phyloP scores from a whole-genome alignment of 1,140 invertebrate genomes.

The Propsilocerus akamusi region DNA sequence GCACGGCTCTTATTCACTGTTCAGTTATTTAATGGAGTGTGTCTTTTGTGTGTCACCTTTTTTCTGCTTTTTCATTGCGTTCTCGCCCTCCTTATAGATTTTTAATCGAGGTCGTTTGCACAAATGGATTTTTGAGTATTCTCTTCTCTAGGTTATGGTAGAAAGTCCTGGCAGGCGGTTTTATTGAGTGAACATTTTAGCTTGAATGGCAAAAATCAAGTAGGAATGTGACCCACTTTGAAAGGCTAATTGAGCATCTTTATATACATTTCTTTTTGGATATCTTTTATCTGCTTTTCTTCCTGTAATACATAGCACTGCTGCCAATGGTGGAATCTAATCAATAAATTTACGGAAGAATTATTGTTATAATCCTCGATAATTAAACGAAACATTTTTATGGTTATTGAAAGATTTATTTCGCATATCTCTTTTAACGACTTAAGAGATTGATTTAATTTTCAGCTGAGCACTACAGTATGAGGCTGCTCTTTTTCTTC shows the following conservation, averaged over 20 bases:
- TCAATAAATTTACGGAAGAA: background rate
- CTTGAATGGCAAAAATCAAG: background rate
- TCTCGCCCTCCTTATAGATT: background rate
- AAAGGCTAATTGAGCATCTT: background rate
- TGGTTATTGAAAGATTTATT: background rate
- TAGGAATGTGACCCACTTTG: too few relatives aligned
- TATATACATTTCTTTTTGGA: too few relatives aligned
- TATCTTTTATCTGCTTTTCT: too few relatives aligned
- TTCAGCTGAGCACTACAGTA: too few relatives aligned
- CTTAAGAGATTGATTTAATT: background rate
- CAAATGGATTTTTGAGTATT: background rate
- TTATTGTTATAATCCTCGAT: background rate
- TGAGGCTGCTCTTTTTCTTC: background rate
- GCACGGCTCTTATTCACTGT: background rate
- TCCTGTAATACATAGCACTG: too few relatives aligned
- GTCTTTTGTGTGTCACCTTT: background rate
- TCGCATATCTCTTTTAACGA: background rate
- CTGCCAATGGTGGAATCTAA: background rate
- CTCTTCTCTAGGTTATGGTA: background rate
- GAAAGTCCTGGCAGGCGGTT: background rate
- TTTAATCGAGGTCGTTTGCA: background rate
- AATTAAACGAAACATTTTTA: slow-evolving; percentile 1
- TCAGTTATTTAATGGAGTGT: background rate
- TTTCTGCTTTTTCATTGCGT: too few relatives aligned
- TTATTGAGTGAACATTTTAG: background rate